Base-by-base conservation (phyloP, 2,113 vertebrate genomes). In the Oceanodroma tethys region DNA sequence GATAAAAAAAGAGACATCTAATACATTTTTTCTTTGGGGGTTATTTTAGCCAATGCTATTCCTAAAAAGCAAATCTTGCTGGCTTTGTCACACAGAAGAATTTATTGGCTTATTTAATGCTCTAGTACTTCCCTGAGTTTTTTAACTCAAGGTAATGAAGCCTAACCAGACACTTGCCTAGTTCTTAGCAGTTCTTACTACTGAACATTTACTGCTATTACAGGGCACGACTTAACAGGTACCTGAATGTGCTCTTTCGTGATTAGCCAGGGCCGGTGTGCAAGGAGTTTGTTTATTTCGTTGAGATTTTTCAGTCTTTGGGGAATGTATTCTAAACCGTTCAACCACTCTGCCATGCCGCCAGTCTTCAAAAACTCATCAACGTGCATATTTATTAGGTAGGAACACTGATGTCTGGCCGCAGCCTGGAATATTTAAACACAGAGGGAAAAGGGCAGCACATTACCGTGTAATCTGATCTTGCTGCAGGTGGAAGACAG, bases 161-260 rank as follows among this genome's bases (percentile, higher is more conserved):
- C 74, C 76, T 66, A 87, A 89, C 11, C 23, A 71, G 73, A 45
- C 60, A 68, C 18, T 43, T 22, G 16, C 0, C 1, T 11, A 55
- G 59, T 11, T 88, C 45, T 63, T n/a, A 84, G 72, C 32, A 53
- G 55, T 27, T 83, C 40, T 59, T 78, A 58, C 18, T 20, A 50
- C 16, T 3, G 13, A 40, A 50, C 11, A 30, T 80, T 76, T 45
- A 36, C 45, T 70, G 71, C n/a, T 75, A 26, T 60, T 48, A 40
- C 32, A 84, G 59, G n/a, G 38, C 60, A 90, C 0, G 13, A 78
- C 72, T 84, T 59, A 32, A 53, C 15, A 43, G 34, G 84, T 98
- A 99, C 98, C 98, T 99, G 98, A 96, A 99, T 99, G 95, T 99
- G 98, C 86, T 99, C 98, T 97, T 99, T 99, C 0, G 98, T 99